These are phyloP conservation scores for Craniophora ligustri DNA, from an alignment of 2,888 invertebrate species.

Conservation along the genomic window DNA sequence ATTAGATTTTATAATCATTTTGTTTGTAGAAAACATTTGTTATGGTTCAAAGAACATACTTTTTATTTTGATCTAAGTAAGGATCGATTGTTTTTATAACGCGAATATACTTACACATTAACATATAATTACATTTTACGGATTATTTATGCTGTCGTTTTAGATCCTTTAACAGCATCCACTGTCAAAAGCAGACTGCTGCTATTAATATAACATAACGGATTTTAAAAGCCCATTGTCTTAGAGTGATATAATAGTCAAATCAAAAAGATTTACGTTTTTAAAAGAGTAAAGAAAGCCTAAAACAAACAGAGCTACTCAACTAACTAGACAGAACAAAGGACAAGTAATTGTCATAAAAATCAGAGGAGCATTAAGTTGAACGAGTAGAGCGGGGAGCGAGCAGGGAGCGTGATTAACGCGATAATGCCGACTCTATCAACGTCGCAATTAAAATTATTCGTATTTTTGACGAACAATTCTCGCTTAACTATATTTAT, in stretches of 20 bases:
- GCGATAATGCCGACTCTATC: conserved; percentile 69
- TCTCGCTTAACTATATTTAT: conserved; percentile 68
- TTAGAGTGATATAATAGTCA: background rate
- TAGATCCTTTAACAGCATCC: no score
- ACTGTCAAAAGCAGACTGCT: no score
- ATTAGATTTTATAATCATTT: conserved; percentile 39
- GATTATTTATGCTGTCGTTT: no score
- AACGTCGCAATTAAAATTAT: conserved; percentile 77
- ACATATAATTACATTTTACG: no score
- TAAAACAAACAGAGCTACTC: conserved; percentile 29
- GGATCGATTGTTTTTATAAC: no score
- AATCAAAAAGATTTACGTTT: background rate
- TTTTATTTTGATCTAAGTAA: background rate
- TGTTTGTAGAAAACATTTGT: background rate
- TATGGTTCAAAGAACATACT: no score
- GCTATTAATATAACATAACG: no score
- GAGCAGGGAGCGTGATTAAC: conserved; percentile 65
- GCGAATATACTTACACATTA: no score
- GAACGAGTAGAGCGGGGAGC: conserved; percentile 38
- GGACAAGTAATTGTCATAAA: conserved; percentile 56
- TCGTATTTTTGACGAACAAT: conserved; percentile 74
- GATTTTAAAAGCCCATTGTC: no score
- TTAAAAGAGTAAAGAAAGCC: conserved; percentile 1
- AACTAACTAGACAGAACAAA: conserved; percentile 42
- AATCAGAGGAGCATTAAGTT: conserved; percentile 55